phyloP scores from a whole-genome alignment of 2,113 vertebrate genomes.

The Bufo bufo region DNA sequence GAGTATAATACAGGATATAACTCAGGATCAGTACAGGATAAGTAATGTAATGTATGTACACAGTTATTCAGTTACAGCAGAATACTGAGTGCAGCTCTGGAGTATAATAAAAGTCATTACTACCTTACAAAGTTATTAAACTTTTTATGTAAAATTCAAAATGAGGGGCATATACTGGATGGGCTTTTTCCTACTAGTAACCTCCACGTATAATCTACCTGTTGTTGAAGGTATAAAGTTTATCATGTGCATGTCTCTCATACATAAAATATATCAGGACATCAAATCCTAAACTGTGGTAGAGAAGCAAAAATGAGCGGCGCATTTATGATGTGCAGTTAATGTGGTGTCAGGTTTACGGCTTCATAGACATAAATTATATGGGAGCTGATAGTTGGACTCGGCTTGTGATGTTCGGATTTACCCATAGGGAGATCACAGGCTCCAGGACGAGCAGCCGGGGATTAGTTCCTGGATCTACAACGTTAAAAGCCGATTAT shows the following conservation, averaged over 20 bases:
- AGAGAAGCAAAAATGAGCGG: background rate
- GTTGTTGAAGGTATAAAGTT: background rate
- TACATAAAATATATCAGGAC: background rate
- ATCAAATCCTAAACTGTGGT: background rate
- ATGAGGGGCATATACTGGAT: background rate
- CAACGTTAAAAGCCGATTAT: background rate
- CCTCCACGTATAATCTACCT: background rate
- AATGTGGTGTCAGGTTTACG: background rate
- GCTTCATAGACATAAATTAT: constrained; percentile 28
- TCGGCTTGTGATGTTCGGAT: constrained; percentile 6
- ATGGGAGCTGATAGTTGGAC: background rate
- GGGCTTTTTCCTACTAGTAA: background rate
- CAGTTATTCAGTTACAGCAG: no score
- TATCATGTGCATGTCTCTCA: background rate
- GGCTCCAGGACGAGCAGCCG: background rate
- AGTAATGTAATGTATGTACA: no score
- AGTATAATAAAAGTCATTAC: no score
- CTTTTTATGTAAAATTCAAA: background rate
- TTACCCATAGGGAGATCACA: background rate
- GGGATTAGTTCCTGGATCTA: constrained; percentile 19
- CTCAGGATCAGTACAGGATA: no score
- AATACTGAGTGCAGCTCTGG: no score
- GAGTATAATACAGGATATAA: no score
- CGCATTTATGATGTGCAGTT: background rate
- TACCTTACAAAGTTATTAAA: no score